phyloP scores from a whole-genome alignment of 2,888 invertebrate genomes.

The Stenoptilia bipunctidactyla region DNA sequence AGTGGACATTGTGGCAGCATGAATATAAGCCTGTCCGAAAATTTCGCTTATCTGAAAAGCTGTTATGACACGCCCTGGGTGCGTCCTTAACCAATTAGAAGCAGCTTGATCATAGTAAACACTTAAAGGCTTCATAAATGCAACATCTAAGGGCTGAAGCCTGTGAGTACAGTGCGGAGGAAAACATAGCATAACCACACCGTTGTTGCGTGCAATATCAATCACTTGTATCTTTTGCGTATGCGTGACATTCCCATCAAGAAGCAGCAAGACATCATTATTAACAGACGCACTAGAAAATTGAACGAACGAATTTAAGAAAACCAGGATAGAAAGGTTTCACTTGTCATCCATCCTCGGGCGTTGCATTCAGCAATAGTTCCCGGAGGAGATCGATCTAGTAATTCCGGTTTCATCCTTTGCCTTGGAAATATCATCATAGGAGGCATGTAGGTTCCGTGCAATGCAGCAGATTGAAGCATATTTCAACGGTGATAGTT shows the following conservation, averaged over 20 bases:
- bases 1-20: constrained; percentile 15
- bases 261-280: constrained; percentile 7
- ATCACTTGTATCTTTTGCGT: constrained; percentile 12
- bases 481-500: constrained; percentile 20
- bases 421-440: constrained; percentile 24
- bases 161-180: constrained; percentile 18
- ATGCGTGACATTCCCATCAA: constrained; percentile 10
- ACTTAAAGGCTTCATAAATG: constrained; percentile 18
- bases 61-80: constrained; percentile 17
- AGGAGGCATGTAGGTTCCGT: constrained; percentile 22
- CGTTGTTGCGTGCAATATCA: constrained; percentile 15
- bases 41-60: constrained; percentile 19
- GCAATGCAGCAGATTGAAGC: constrained; percentile 18
- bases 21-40: constrained; percentile 18
- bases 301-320: constrained; percentile 13
- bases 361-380: constrained; percentile 9
- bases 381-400: constrained; percentile 16
- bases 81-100: constrained; percentile 17
- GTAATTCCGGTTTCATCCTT: constrained; percentile 19
- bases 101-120: constrained; percentile 16
- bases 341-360: constrained; percentile 21
- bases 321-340: constrained; percentile 12
- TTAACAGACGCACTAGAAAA: not conserved
- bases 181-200: constrained; percentile 16
- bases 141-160: constrained; percentile 15